Evolutionary conservation across 1,140 invertebrate species (phyloP), one percentile per base, ranked within the genome.

Genomic region (Zaprionus capensis): DNA sequence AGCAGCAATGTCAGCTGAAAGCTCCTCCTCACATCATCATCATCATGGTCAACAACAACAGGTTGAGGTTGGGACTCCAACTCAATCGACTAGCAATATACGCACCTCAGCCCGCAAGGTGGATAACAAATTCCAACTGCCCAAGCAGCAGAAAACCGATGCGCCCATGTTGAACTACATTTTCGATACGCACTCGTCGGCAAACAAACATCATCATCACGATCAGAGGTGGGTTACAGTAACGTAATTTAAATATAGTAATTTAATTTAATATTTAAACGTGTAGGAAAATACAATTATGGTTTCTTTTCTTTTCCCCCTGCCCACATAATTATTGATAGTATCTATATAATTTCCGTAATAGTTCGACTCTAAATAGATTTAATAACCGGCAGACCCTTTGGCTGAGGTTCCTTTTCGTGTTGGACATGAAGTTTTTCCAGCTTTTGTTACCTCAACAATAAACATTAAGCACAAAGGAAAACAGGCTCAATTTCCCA

Each of bases 161-260:
- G 94, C 95, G 1, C 95, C 95, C 15, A 95, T 96, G 95, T 90
- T 96, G 15, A 96, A 96, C 86, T 95, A 96, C 77, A 96, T 96
- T 69, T 96, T 96, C 81, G 95, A 96, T 80, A 94, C 95, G 0
- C 95, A 95, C 77, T 95, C 94, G 15, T 94, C 94, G 44, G 93
- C 94, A 49, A 95, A 96, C 91, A 96, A 95, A 68, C 95, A 96
- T 90, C 95, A 95, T 76, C 95, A 96, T 59, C 92, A 93, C 64
- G 93, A 93, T 93, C 94, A 95, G 83, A 94, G 94, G 94, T 94
- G 80, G 66, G 81, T 75, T 3, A 0, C 0, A 5, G 9, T 12
- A 15, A 2, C 12, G 0, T 0, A 74, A 34, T 26, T 20, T 46
- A 36, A 22, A 41, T n/a, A 15, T 41, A 34, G 4, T 20, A 38